Conservation (phyloP, 37 sponge, comb jelly and placozoan genomes). For the Oopsacas minuta region DNA sequence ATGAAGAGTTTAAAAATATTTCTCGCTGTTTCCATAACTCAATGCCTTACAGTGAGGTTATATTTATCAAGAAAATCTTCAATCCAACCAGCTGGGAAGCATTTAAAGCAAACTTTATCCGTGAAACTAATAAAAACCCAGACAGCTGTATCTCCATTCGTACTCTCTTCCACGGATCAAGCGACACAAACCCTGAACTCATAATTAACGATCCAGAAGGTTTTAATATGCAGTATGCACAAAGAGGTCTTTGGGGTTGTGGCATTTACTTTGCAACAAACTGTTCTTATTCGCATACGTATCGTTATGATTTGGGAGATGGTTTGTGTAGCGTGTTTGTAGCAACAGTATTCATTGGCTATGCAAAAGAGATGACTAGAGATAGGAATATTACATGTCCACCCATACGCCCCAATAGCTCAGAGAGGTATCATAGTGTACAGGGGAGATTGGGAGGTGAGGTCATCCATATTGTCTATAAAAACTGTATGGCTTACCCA, state of each 20-base stretch:
- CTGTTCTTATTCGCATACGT: neutral
- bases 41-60: neutral
- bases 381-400: neutral
- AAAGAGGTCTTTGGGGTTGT: neutral
- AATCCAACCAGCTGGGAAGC: neutral
- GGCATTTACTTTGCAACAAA: neutral
- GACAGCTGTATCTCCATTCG: slow-evolving; percentile 12
- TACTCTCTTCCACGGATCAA: neutral
- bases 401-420: neutral
- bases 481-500: slow-evolving; percentile 10
- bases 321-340: neutral
- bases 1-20: neutral
- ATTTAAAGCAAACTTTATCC: neutral
- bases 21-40: neutral
- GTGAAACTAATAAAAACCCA: neutral
- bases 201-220: slow-evolving; percentile 14
- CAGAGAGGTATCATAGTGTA: neutral
- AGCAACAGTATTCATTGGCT: neutral
- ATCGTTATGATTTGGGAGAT: neutral
- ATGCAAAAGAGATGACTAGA: neutral
- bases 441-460: neutral
- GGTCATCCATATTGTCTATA: neutral
- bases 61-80: neutral
- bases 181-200: neutral
- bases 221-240: neutral